A percentile compares a stretch with the other conserved stretches of the same genome.
phyloP scores from a whole-genome alignment of 2,113 vertebrate genomes.

The Semicossyphus pulcher region DNA sequence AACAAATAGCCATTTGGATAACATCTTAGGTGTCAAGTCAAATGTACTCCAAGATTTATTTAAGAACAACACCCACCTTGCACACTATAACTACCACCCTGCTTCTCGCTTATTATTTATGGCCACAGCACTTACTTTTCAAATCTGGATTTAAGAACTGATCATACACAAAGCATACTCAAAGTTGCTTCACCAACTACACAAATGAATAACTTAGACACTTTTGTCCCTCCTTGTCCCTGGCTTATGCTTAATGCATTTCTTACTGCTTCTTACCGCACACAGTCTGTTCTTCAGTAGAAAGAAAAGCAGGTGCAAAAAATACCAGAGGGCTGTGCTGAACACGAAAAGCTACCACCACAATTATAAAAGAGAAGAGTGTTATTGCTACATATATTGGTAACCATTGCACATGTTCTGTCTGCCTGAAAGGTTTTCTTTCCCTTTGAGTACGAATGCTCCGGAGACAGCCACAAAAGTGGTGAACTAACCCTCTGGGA shows the following conservation, averaged over 20 bases:
- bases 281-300: background rate
- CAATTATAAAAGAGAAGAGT: constrained; percentile 9
- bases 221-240: too few relatives aligned
- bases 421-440: constrained; percentile 31
- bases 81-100: too few relatives aligned
- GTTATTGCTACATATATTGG: constrained; percentile 18
- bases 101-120: too few relatives aligned
- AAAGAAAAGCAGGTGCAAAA: background rate
- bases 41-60: too few relatives aligned
- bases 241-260: too few relatives aligned
- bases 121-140: too few relatives aligned
- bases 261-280: background rate
- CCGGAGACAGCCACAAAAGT: background rate
- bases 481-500: constrained; percentile 18
- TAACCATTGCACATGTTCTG: constrained; percentile 16
- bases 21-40: too few relatives aligned
- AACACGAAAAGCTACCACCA: constrained; percentile 6
- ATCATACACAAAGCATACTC: background rate
- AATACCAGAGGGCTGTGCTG: background rate
- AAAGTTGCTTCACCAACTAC: background rate
- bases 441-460: constrained; percentile 22
- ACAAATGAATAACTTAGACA: background rate
- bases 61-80: too few relatives aligned
- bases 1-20: too few relatives aligned
- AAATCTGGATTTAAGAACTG: too few relatives aligned